phyloP scores from a whole-genome alignment of 2,888 invertebrate species.

The Gortyna flavago region DNA sequence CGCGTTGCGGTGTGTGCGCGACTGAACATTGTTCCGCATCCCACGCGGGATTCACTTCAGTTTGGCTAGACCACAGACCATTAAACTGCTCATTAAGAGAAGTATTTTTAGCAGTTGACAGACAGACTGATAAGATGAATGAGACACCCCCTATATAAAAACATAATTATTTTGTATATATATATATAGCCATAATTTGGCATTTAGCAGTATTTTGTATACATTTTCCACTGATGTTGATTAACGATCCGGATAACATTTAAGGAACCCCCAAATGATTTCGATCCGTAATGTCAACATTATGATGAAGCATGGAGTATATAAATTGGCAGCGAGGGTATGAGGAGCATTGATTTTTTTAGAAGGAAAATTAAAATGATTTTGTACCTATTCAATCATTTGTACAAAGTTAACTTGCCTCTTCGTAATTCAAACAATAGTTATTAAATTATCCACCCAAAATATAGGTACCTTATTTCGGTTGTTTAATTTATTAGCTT shows the following conservation, averaged over 20 bases:
- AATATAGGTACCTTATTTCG: neutral
- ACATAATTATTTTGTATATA: too few species aligned
- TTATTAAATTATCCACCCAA: neutral
- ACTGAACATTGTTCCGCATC: neutral
- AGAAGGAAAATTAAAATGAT: neutral
- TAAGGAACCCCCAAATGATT: constrained; percentile 1
- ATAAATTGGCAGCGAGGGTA: neutral
- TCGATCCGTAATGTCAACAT: constrained; percentile 1
- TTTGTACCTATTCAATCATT: neutral
- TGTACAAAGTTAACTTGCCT: neutral
- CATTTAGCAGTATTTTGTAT: neutral
- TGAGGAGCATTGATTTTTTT: neutral
- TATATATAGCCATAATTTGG: neutral
- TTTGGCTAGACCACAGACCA: neutral
- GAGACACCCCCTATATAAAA: too few species aligned
- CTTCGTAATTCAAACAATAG: neutral
- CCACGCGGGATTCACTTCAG: neutral
- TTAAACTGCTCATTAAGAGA: neutral
- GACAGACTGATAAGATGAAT: neutral
- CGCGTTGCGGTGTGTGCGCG: too few species aligned
- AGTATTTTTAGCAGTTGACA: constrained; percentile 2
- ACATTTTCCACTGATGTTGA: constrained; percentile 4
- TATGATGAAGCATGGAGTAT: constrained; percentile 7
- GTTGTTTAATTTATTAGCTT: neutral
- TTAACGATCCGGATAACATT: constrained; percentile 29